These are phyloP conservation scores for Sus scrofa DNA, from an alignment of 2,113 vertebrate species.

Conservation along the genomic window T2T-Sscrofa CM000814.6:74803501-74804000, in stretches of 20 bases:
- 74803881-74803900: too few species aligned
- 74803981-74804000: too few species aligned
- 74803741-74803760: not conserved
- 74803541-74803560: not conserved
- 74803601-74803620: not conserved
- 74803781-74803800: not conserved
- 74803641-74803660: not conserved
- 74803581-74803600: conserved; percentile 48
- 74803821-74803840: too few species aligned
- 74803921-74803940: too few species aligned
- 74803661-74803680: not conserved
- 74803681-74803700: not conserved
- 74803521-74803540: conserved; percentile 5
- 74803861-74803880: too few species aligned
- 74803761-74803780: not conserved
- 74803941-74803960: too few species aligned
- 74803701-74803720: not conserved
- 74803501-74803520: conserved; percentile 1
- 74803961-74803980: too few species aligned
- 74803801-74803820: not conserved
- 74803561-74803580: not conserved
- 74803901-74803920: too few species aligned
- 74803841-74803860: too few species aligned
- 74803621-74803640: not conserved
- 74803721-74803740: not conserved